These are phyloP conservation scores for Sebastes wilsoni DNA, from an alignment of 2,797 vertebrate genomes.

Conservation along the genomic window DNA sequence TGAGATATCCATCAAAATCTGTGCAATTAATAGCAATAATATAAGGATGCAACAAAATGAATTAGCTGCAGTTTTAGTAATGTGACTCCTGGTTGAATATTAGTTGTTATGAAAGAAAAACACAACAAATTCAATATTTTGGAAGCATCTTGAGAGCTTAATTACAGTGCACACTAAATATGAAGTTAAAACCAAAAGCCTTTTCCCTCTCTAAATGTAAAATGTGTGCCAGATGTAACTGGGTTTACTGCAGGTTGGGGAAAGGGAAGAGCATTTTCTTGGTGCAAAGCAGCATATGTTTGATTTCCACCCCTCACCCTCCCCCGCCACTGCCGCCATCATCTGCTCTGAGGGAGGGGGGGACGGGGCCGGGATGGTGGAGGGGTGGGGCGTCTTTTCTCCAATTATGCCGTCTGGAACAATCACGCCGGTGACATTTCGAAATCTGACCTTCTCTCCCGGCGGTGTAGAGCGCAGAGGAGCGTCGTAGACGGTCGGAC, in stretches of 20 bases:
- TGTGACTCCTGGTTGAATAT: not conserved
- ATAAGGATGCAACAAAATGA: not conserved
- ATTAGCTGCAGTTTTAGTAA: not conserved
- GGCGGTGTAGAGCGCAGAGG: slow-evolving; percentile 56
- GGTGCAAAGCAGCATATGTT: slow-evolving; percentile 52
- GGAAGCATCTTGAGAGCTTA: not conserved
- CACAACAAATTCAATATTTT: not conserved
- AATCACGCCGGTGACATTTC: slow-evolving; percentile 86
- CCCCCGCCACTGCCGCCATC: slow-evolving; percentile 23
- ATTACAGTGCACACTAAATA: not conserved
- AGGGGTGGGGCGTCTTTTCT: slow-evolving; percentile 65
- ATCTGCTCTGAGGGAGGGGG: slow-evolving; percentile 34
- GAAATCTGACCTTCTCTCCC: slow-evolving; percentile 85
- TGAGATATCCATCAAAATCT: not conserved
- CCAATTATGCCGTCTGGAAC: slow-evolving; percentile 86
- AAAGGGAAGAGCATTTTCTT: slow-evolving; percentile 19
- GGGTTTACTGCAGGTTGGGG: slow-evolving; percentile 11
- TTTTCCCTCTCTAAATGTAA: not conserved
- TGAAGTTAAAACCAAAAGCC: not conserved
- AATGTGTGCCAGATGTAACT: not conserved
- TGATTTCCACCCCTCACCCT: slow-evolving; percentile 32
- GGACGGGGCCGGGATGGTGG: slow-evolving; percentile 12
- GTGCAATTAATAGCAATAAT: not conserved
- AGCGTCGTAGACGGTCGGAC: slow-evolving; percentile 36
- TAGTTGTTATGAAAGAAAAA: not conserved